Percentiles rank a stretch among this genome's conserved stretches.
These are phyloP conservation scores for Mizuhopecten yessoensis DNA, from an alignment of 1,140 invertebrate genomes.

Conservation along the genomic window DNA sequence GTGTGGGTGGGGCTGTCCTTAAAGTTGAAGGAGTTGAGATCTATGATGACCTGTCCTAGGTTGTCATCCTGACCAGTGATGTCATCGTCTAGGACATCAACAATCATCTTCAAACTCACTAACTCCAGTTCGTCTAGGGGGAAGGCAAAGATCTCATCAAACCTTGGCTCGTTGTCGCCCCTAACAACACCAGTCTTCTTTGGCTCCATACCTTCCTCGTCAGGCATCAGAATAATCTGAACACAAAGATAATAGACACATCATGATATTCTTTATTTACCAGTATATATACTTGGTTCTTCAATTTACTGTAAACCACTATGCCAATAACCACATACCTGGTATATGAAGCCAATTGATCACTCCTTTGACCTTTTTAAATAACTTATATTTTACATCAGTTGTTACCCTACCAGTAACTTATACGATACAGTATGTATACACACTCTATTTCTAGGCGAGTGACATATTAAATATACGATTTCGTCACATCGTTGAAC, in stretches of 20 bases:
- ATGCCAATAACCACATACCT: no score
- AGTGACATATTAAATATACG: no score
- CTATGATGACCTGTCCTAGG: conserved; percentile 76
- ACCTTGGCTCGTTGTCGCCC: conserved; percentile 73
- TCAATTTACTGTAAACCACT: no score
- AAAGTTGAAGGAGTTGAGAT: conserved; percentile 71
- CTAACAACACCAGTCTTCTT: conserved; percentile 70
- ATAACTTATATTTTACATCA: no score
- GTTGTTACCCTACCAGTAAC: no score
- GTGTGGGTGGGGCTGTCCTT: conserved; percentile 69
- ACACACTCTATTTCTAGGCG: no score
- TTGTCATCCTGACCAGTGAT: conserved; percentile 75
- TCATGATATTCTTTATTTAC: no score
- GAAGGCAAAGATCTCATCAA: conserved; percentile 80
- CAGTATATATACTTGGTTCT: no score
- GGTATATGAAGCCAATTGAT: no score
- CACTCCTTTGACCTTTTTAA: no score
- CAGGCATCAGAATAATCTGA: conserved; percentile 67
- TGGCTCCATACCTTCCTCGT: conserved; percentile 67
- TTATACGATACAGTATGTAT: no score
- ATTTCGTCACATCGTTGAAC: no score
- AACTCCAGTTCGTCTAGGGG: conserved; percentile 68
- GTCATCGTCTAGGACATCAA: conserved; percentile 78
- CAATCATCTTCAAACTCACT: conserved; percentile 62
- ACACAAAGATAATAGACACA: background rate